Evolutionary conservation across 2,797 vertebrate species (phyloP), one percentile per base, ranked within the genome.

Genomic region (Notolabrus celidotus): DNA sequence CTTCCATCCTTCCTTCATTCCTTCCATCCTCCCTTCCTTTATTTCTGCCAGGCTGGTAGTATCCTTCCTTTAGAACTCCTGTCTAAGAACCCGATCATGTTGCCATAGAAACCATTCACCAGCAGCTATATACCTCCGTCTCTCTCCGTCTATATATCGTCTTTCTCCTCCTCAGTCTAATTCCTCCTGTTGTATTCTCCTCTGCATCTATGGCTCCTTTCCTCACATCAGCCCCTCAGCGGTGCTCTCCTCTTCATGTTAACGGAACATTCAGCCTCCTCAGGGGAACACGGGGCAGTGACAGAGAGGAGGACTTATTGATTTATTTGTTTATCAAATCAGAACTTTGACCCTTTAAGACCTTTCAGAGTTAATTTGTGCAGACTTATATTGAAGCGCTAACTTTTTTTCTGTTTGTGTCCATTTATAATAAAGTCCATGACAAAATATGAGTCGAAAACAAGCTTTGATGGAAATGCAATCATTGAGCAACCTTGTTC

Each of bases 51-150:
- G 10, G 15, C 57, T n/a, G 25, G 73, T 80, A 85, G 73, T 89
- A 31, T 31, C 29, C 29, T 31, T 31, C 89, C 78, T 87, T 87
- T 57, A 82, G 68, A 82, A 79, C 71, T 71, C 63, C 74, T 68
- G 80, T 85, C 87, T 88, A 71, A 88, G 88, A 79, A 29, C 68
- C 70, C 46, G 20, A 70, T 84, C 71, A 43, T 31, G 90, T 94
- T 91, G 63, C 91, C 84, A 90, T 89, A 88, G 92, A 76, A 92
- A 94, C 93, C 74, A 63, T 76, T 88, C 73, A 83, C 74, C 68
- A 9, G 55, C 19, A 62, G 74, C 53, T 49, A 82, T 71, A 46
- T 29, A 52, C 70, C 62, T 64, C 42, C 55, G 29, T 29, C 7
- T 33, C 45, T 33, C 15, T 31, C 57, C 33, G 19, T 38, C 23